A percentile compares a stretch with the other conserved stretches of the same genome.
phyloP scores from a whole-genome alignment of 2,888 invertebrate species.

The Drosophila stalkeri region DNA sequence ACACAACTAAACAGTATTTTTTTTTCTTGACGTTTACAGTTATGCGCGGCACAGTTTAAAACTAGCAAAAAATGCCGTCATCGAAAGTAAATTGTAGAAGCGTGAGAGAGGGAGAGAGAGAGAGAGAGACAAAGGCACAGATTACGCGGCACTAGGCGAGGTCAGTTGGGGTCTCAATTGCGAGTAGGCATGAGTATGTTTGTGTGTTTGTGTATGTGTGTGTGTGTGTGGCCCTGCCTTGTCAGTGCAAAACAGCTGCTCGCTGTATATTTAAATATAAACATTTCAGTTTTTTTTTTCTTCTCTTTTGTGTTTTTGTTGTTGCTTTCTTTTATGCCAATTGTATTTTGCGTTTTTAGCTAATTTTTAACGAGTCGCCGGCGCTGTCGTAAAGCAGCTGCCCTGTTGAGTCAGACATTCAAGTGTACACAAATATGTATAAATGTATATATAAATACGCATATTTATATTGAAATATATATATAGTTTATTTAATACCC shows the following conservation, averaged over 20 bases:
- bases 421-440: not conserved
- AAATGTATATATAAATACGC: not conserved
- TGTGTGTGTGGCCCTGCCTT: constrained; percentile 18
- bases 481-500: not conserved
- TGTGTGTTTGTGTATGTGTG: not conserved
- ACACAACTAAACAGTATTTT: constrained; percentile 1
- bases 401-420: constrained; percentile 36
- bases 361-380: constrained; percentile 44
- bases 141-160: constrained; percentile 57
- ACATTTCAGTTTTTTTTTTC: constrained; percentile 25
- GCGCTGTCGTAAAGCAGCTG: constrained; percentile 35
- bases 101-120: constrained; percentile 1
- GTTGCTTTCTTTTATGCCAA: constrained; percentile 27
- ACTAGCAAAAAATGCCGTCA: constrained; percentile 63
- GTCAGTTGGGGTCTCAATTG: constrained; percentile 45
- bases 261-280: constrained; percentile 52
- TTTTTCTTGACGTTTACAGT: constrained; percentile 9
- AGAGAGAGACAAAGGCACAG: not conserved
- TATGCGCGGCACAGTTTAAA: constrained; percentile 31
- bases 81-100: constrained; percentile 54
- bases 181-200: not conserved
- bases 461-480: not conserved
- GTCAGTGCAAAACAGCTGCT: constrained; percentile 51
- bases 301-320: not conserved
- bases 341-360: constrained; percentile 55